Base-by-base conservation (phyloP, 2,797 vertebrate species). In the Melanotaenia nigrans region DNA sequence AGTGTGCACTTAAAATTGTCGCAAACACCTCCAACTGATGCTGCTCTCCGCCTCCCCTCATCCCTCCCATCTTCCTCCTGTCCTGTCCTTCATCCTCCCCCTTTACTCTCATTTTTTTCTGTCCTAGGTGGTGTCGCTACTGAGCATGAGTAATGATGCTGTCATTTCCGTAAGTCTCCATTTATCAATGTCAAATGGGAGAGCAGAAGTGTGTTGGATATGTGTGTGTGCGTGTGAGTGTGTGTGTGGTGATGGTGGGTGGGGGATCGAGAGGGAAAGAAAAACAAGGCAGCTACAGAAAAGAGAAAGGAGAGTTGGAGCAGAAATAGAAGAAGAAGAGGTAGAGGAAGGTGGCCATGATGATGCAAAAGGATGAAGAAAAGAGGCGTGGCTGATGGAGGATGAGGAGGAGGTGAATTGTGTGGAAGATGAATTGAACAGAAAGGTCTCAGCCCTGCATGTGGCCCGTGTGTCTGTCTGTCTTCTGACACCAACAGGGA, bases 121-220 rank as follows among this genome's bases (percentile, higher is more conserved):
- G 87, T 92, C 84, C 88, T 83, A 84, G 81, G 78, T 85, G 84
- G 87, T 91, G 88, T 91, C 82, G 88, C 89, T 85, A 85, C 90
- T 86, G 90, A 92, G 89, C 87, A 93, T 94, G 93, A 94, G 92
- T 94, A 94, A 94, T 92, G 92, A 90, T 87, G 85, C 91, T 93
- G 93, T 94, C 93, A 94, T 90, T 86, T 82, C 84, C 81, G 86
- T 74, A 89, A 89, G 84, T 92, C 87, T 93, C 91, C 89, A 95
- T 95, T 94, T 90, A 92, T 95, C 94, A 93, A 86, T 88, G 94
- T 93, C 92, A 93, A 87, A 83, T 76, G 77, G 78, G 74, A 79
- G 76, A 72, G 75, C 63, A 40, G 74, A 73, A 79, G 81, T 73
- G 78, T 67, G 65, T 59, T 71, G 75, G 60, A 71, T 66, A 1